Evolutionary conservation across 2,888 invertebrate species (phyloP).

Genomic region (Calameuta idolon): DNA sequence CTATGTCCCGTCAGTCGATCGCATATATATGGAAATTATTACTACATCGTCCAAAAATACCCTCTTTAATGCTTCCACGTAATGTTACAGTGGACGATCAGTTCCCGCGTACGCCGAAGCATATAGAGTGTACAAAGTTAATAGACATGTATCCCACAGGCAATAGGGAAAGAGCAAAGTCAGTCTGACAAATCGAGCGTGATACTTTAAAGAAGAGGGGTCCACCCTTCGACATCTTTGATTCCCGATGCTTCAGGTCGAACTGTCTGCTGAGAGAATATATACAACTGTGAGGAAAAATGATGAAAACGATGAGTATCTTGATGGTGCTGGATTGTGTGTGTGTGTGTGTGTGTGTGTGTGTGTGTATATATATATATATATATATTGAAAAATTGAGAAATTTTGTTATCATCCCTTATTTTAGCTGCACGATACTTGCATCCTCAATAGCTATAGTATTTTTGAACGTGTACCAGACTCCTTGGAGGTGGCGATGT

Average conservation of each 20-base stretch:
- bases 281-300: not conserved
- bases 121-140: not conserved
- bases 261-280: not conserved
- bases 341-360: too few species aligned
- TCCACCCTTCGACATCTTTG: not conserved
- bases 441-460: not conserved
- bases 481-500: conserved; percentile 55
- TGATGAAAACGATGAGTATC: not conserved
- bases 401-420: not conserved
- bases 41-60: conserved; percentile 45
- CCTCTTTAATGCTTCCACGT: conserved; percentile 38
- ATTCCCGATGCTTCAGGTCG: not conserved
- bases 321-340: not conserved
- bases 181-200: not conserved
- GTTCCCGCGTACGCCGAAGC: not conserved
- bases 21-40: conserved; percentile 48
- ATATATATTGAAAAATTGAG: not conserved
- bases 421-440: not conserved
- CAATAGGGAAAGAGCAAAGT: not conserved
- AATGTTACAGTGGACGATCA: conserved; percentile 20
- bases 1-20: conserved; percentile 50
- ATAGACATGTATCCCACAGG: not conserved
- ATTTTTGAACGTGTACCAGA: conserved; percentile 16
- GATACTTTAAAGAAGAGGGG: not conserved
- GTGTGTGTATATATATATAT: too few species aligned